These are phyloP conservation scores for Myiotriccus ornatus DNA, from an alignment of 2,797 vertebrate species.

Conservation along the genomic window DNA sequence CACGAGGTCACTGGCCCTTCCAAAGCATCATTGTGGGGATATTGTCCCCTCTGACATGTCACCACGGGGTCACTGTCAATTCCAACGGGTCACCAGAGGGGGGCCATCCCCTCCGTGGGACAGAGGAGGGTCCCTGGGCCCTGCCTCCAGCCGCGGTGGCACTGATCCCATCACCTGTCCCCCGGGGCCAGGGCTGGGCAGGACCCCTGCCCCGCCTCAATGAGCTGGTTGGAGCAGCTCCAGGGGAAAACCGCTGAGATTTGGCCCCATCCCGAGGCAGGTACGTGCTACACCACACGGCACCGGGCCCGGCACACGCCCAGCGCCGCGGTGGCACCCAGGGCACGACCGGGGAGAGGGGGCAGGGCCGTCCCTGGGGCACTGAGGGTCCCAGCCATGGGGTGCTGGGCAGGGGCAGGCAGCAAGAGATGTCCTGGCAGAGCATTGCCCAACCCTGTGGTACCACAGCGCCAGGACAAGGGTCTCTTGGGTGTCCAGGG, in stretches of 20 bases:
- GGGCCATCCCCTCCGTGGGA: background rate
- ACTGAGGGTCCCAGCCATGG: background rate
- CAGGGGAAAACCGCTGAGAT: background rate
- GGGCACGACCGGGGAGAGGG: accelerated
- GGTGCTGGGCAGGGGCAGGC: background rate
- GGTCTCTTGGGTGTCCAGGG: accelerated
- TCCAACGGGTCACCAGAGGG: background rate
- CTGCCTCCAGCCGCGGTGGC: background rate
- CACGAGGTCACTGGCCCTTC: background rate
- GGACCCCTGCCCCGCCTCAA: background rate
- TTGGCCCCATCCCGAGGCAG: background rate
- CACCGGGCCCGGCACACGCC: accelerated
- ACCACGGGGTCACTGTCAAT: background rate
- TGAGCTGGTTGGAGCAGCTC: background rate
- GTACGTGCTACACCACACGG: accelerated
- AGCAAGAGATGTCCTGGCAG: background rate
- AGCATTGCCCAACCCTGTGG: accelerated
- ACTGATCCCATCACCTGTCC: background rate
- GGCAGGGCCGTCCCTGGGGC: background rate
- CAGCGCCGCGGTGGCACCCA: accelerated
- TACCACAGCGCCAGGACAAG: accelerated
- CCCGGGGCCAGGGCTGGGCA: background rate
- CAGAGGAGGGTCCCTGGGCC: no score
- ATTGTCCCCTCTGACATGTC: background rate
- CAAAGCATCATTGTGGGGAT: no score